These are phyloP conservation scores for Oenanthe oenanthe DNA, from an alignment of 2,113 vertebrate species.

Conservation along the genomic window DNA sequence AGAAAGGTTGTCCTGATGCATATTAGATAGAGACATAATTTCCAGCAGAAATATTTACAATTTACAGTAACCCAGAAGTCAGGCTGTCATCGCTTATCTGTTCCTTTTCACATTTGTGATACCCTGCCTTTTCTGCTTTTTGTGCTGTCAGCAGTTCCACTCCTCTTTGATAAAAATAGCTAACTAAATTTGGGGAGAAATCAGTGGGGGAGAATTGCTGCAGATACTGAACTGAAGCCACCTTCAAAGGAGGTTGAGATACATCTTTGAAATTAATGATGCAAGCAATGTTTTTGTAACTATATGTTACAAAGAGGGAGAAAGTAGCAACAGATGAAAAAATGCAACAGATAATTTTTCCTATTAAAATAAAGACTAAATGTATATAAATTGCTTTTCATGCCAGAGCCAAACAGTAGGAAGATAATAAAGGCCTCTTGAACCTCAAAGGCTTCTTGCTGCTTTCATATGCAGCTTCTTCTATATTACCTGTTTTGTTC, in stretches of 20 bases:
- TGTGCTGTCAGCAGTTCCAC: neutral
- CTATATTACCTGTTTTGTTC: conserved; percentile 45
- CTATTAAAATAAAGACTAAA: conserved; percentile 16
- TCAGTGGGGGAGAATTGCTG: neutral
- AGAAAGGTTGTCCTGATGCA: neutral
- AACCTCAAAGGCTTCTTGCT: conserved; percentile 43
- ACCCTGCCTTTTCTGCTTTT: neutral
- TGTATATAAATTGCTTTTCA: neutral
- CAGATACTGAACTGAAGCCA: neutral
- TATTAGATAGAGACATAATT: neutral
- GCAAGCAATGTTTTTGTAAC: conserved; percentile 38
- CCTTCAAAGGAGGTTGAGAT: neutral
- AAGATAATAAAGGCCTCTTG: conserved; percentile 42
- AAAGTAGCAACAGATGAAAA: neutral
- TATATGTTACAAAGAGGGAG: conserved; percentile 4
- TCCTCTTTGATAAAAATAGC: conserved; percentile 16
- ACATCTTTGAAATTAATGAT: conserved; percentile 9
- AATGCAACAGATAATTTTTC: conserved; percentile 18
- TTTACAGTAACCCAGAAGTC: neutral
- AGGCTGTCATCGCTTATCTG: neutral
- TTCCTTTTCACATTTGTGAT: neutral
- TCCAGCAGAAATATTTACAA: neutral
- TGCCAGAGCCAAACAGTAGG: conserved; percentile 36
- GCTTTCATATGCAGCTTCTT: conserved; percentile 24
- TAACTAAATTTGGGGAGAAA: neutral